phyloP scores from a whole-genome alignment of 2,113 vertebrate species.

The Ivindomyrus marchei region DNA sequence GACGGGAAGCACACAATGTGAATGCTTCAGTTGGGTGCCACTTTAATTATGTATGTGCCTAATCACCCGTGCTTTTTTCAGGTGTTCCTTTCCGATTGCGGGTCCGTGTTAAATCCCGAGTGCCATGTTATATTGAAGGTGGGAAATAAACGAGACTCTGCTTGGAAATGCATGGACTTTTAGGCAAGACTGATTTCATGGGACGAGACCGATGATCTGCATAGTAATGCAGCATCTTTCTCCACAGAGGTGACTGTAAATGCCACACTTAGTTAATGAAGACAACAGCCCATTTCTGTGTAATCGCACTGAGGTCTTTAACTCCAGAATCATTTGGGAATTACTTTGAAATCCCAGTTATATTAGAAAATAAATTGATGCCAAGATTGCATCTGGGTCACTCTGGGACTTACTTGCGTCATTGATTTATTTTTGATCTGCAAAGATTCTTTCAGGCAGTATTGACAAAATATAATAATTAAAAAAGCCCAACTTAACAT shows the following conservation, averaged over 20 bases:
- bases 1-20: background rate
- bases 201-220: conserved; percentile 15
- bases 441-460: background rate
- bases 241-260: conserved; percentile 45
- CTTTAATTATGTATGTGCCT: background rate
- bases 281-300: conserved; percentile 43
- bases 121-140: background rate
- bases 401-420: conserved; percentile 39
- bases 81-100: background rate
- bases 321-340: conserved; percentile 47
- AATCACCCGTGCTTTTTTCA: background rate
- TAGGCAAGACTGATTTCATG: background rate
- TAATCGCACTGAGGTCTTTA: conserved; percentile 44
- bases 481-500: background rate
- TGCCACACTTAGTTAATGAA: conserved; percentile 52
- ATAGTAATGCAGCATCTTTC: background rate
- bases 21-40: background rate
- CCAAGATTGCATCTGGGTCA: conserved; percentile 56
- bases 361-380: conserved; percentile 62
- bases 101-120: background rate
- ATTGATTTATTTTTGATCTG: background rate
- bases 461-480: background rate
- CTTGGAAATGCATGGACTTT: background rate
- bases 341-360: conserved; percentile 52
- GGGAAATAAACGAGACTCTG: background rate